These are phyloP conservation scores for Agapetus fuscipes DNA, from an alignment of 2,888 invertebrate genomes.

Conservation along the genomic window DNA sequence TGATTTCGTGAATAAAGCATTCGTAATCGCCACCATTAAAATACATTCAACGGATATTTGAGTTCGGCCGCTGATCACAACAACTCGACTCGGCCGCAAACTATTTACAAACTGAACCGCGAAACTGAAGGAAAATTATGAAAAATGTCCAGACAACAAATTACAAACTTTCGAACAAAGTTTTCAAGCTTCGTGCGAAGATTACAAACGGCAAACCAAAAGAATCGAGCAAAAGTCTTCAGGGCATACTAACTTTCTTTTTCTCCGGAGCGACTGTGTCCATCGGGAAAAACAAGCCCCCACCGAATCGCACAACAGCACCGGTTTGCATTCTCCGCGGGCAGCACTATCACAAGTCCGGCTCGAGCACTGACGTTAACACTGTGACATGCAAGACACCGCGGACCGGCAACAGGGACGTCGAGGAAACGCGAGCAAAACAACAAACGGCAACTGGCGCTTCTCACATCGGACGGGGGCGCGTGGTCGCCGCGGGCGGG, in stretches of 20 bases:
- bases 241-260: slow-evolving; percentile 22
- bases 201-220: slow-evolving; percentile 15
- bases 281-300: slow-evolving; percentile 22
- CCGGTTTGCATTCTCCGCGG: slow-evolving; percentile 20
- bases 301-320: slow-evolving; percentile 21
- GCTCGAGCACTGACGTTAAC: slow-evolving; percentile 16
- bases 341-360: slow-evolving; percentile 13
- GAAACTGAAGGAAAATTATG: no score
- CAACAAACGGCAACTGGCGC: slow-evolving; percentile 28
- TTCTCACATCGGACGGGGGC: slow-evolving; percentile 26
- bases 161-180: no score
- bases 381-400: slow-evolving; percentile 17
- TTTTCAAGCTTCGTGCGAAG: no score
- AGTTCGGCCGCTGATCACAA: no score
- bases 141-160: no score
- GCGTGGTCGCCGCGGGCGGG: slow-evolving; percentile 27
- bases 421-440: slow-evolving; percentile 41
- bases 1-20: slow-evolving; percentile 6
- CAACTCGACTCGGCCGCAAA: no score
- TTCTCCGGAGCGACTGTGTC: slow-evolving; percentile 22
- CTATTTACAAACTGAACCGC: no score
- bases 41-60: no score
- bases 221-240: slow-evolving; percentile 15
- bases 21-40: slow-evolving; percentile 7
- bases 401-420: slow-evolving; percentile 37